Evolutionary conservation across 2,888 invertebrate species (phyloP).

Genomic region (Eupithecia exiguata): DNA sequence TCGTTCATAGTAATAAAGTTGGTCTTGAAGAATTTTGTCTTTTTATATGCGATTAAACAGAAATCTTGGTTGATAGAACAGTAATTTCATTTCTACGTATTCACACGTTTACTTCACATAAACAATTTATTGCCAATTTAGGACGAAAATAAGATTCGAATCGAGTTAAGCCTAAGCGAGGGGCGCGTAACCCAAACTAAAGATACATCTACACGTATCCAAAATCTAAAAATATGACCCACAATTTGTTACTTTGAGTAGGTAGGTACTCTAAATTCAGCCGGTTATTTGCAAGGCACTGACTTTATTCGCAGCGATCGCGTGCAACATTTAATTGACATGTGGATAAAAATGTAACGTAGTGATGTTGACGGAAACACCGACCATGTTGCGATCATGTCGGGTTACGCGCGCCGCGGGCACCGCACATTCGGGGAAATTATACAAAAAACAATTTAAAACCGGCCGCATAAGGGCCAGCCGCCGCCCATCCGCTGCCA

Average conservation of each 20-base stretch:
- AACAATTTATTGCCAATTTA: conserved; percentile 52
- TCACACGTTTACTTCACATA: conserved; percentile 46
- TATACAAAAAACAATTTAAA: conserved; percentile 64
- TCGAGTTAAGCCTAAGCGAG: conserved; percentile 47
- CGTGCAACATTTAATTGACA: conserved; percentile 79
- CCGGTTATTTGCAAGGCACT: conserved; percentile 65
- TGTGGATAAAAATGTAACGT: conserved; percentile 75
- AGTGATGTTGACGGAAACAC: conserved; percentile 64
- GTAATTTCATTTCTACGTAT: conserved; percentile 22
- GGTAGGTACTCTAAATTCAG: neutral
- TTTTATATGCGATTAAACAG: neutral
- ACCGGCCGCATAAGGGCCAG: conserved; percentile 59
- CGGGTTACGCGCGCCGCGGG: conserved; percentile 42
- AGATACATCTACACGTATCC: conserved; percentile 40
- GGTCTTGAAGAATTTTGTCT: neutral
- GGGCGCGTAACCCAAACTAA: conserved; percentile 44
- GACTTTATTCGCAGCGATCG: conserved; percentile 77
- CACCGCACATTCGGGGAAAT: conserved; percentile 53
- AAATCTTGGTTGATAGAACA: conserved; percentile 37
- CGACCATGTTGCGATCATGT: conserved; percentile 55
- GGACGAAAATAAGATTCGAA: conserved; percentile 48
- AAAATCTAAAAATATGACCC: conserved; percentile 39
- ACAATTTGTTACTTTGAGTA: neutral
- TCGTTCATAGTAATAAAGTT: neutral
- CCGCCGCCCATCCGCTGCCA: conserved; percentile 50